Evolutionary conservation across 1,140 invertebrate species (phyloP), one percentile per base, ranked within the genome.

Genomic region (Diprion similis): DNA sequence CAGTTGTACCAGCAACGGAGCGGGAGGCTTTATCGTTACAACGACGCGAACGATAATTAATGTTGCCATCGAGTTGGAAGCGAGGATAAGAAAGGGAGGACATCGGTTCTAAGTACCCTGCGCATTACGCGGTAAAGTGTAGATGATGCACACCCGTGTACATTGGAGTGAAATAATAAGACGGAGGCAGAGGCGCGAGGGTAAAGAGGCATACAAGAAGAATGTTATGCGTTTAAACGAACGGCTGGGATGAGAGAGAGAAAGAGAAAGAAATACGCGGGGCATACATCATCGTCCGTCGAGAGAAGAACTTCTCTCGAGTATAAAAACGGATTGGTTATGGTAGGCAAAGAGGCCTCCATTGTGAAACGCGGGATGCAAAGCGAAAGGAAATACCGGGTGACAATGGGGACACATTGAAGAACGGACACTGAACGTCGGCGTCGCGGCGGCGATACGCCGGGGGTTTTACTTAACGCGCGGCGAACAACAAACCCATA

Each of bases 381-480:
- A 80, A 76, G 77, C 74, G 71, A 73, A 76, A 71, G 77, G 81
- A 79, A 81, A 81, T 79, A 59, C 51, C 51, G 51, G 51, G 51
- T 59, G 51, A 59, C 51, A 59, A 59, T 59, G 51, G 11, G 9
- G 51, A 37, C 24, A 37, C n/a, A 59, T 59, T 15, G 51, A 59
- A 59, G 11, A 59, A 59, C 51, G 51, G 24, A 59, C 51, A 17
- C 24, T 59, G 8, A 15, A 59, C 51, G 11, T 59, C 51, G 11
- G 51, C 51, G 51, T 59, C 51, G 51, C n/a, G 51, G n/a, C 51
- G 24, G 51, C 51, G 51, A 15, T 59, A 17, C 51, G 51, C 51
- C 11, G 24, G 24, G 24, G 51, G 11, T 13, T 59, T 59, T 59
- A 37, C 51, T 59, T 17, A 6, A 59, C 51, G 51, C 51, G 6